phyloP scores from a whole-genome alignment of 1,140 invertebrate genomes.

The Berghia stephanieae region DNA sequence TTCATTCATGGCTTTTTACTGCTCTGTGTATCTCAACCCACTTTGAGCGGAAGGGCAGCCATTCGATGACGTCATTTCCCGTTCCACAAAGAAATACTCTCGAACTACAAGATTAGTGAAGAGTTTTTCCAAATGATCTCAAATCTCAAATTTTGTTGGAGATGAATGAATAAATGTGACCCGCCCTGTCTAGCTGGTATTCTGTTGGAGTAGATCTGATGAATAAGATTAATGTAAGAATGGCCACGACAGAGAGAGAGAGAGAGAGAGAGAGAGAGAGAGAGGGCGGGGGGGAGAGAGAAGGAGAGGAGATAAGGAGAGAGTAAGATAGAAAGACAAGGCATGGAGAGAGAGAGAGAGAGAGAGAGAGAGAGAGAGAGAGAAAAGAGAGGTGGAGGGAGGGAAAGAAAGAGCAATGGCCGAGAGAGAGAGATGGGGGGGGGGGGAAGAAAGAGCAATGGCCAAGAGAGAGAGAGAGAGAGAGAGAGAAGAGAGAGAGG shows the following conservation, averaged over 20 bases:
- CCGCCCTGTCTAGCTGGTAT: no score
- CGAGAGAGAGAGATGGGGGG: neutral
- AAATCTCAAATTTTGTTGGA: no score
- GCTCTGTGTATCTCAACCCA: no score
- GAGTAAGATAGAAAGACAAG: neutral
- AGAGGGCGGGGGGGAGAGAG: neutral
- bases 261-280: neutral
- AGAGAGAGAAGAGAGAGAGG: neutral
- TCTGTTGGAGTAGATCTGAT: no score
- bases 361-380: neutral
- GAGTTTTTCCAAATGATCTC: neutral
- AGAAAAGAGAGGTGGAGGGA: neutral
- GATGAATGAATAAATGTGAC: no score
- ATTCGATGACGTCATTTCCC: no score
- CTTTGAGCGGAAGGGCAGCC: no score
- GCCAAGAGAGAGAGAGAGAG: neutral
- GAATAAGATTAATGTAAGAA: no score
- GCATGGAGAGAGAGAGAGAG: neutral
- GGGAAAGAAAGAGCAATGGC: no score
- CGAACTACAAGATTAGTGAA: neutral
- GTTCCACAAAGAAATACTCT: neutral
- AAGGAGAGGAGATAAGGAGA: neutral
- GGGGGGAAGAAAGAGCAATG: no score
- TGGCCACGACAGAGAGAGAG: neutral
- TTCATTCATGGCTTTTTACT: no score